A percentile compares a stretch with the other conserved stretches of the same genome.
These are phyloP conservation scores for Heliconius aoede DNA, from an alignment of 2,888 invertebrate genomes.

Conservation along the genomic window DNA sequence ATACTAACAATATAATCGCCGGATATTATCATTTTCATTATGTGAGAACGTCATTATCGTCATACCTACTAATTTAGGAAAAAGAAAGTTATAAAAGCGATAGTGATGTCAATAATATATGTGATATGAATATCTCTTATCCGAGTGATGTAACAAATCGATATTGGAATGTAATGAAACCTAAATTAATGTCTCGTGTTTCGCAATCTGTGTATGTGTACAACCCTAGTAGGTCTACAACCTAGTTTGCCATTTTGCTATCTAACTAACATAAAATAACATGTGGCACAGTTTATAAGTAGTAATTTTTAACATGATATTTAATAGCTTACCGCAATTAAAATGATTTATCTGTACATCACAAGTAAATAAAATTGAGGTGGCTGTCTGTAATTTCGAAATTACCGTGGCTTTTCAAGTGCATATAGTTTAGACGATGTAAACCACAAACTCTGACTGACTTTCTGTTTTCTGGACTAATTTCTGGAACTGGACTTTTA, in stretches of 20 bases:
- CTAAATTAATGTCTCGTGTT: slow-evolving; percentile 13
- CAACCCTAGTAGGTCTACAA: too few species aligned
- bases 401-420: too few species aligned
- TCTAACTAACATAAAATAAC: background rate
- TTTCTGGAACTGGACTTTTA: too few species aligned
- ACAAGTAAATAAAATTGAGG: too few species aligned
- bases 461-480: too few species aligned
- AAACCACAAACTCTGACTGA: too few species aligned
- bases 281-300: background rate
- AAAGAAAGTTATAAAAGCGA: slow-evolving; percentile 26
- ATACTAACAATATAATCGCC: background rate
- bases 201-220: background rate
- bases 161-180: slow-evolving; percentile 1
- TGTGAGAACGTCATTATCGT: slow-evolving; percentile 7
- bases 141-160: slow-evolving; percentile 25
- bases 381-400: too few species aligned
- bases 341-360: too few species aligned
- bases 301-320: background rate
- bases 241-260: slow-evolving; percentile 11
- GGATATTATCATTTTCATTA: slow-evolving; percentile 3
- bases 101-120: slow-evolving; percentile 15
- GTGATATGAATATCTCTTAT: slow-evolving; percentile 27
- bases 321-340: background rate
- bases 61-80: slow-evolving; percentile 9
- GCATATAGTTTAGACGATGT: too few species aligned